Evolutionary conservation across 2,797 vertebrate species (phyloP), one percentile per base, ranked within the genome.

Genomic region (Hafferia zeledoni): DNA sequence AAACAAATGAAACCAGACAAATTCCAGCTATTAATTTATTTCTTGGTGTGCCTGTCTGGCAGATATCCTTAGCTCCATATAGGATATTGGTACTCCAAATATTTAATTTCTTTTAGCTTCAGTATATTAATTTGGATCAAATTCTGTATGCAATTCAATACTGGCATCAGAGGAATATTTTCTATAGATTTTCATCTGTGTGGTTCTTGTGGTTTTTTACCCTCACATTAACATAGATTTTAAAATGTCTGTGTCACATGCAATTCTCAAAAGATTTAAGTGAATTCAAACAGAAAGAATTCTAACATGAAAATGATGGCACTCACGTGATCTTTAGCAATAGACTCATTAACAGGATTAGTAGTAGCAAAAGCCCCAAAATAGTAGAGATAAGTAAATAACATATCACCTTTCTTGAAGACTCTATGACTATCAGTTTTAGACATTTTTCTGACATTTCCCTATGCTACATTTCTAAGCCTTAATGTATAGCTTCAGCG

Each of bases 1-100:
- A 94, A 89, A 84, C 11, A 84, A 92, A 94, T 63, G 46, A 83
- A 47, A 91, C 25, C 27, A 74, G 50, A 90, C 22, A 31, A 92
- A 83, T 77, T 79, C 19, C 35, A 70, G 28, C 7, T 91, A 72
- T 69, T 55, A 81, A 64, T 95, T 89, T 93, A 71, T 68, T 87
- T 71, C 16, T 50, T 83, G 37, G 22, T 60, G 39, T 83, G 37
- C 70, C 83, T 77, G n/a, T 65, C 33, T 83, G 64, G 65, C 35
- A 90, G 30, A 44, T 60, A 59, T 24, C 13, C 63, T 88, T 91
- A 85, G 3, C 11, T 80, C 23, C 50, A 61, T 31, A 10, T 25
- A 68, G 4, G 5, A 65, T 79, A 52, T 9, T 77, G 35, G 28
- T 71, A 60, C 19, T 49, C 43, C 59, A 90, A 81, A 53, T 1